Conservation (phyloP, 1,140 invertebrate species). For the Melipona quadrifasciata region DNA sequence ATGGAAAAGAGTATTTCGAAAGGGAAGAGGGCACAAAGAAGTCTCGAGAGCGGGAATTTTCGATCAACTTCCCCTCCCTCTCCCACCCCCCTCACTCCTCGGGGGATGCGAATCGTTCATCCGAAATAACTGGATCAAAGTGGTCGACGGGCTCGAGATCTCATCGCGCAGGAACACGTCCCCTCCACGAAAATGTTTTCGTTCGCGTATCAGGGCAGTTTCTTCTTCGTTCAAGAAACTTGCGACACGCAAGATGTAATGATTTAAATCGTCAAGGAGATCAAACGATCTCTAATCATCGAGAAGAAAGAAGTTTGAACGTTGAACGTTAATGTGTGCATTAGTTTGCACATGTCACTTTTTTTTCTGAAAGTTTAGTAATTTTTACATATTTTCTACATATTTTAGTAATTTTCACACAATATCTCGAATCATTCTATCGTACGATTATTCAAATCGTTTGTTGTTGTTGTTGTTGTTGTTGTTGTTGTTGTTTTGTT, state of each 20-base stretch:
- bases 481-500: too few relatives aligned
- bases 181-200: neutral
- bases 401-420: too few relatives aligned
- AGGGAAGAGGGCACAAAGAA: constrained; percentile 13
- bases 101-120: neutral
- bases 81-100: too few relatives aligned
- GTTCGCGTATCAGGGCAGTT: neutral
- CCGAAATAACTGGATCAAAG: constrained; percentile 49
- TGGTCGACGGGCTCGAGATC: constrained; percentile 5
- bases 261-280: neutral
- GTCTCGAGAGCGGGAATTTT: constrained; percentile 30
- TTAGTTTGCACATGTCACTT: too few relatives aligned
- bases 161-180: neutral
- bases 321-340: too few relatives aligned
- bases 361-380: too few relatives aligned
- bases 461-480: too few relatives aligned
- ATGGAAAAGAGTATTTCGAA: neutral
- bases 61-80: neutral
- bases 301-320: too few relatives aligned
- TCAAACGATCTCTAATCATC: neutral
- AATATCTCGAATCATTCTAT: too few relatives aligned
- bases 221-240: neutral
- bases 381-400: too few relatives aligned
- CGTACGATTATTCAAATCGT: too few relatives aligned
- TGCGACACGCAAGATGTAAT: neutral